A percentile compares a stretch with the other conserved stretches of the same genome.
Conservation (phyloP, 2,113 vertebrate species). For the Oxyruncus cristatus region DNA sequence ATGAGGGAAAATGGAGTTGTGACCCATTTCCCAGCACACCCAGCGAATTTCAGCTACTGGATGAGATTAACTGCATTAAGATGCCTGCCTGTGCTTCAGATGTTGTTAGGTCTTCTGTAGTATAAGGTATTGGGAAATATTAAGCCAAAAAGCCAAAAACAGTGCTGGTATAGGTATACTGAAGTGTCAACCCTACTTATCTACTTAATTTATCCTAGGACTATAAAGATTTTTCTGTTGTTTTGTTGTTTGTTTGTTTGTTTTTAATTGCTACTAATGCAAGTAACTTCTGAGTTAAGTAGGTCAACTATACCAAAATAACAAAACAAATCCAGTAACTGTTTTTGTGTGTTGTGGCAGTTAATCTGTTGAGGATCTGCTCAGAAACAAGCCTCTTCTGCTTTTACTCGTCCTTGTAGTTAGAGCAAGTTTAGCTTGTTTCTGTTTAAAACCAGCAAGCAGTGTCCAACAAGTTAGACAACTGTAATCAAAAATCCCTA, state of each 20-base stretch:
- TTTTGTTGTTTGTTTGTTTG: neutral
- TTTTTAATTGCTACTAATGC: neutral
- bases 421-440: neutral
- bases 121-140: neutral
- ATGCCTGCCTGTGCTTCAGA: neutral
- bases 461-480: neutral
- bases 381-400: neutral
- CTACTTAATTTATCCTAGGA: neutral
- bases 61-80: neutral
- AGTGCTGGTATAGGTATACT: neutral
- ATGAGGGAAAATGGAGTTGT: neutral
- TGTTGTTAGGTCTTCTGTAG: neutral
- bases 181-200: neutral
- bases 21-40: neutral
- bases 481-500: slow-evolving; percentile 1
- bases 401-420: neutral
- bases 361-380: neutral
- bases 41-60: neutral
- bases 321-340: neutral
- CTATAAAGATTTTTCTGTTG: neutral
- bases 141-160: neutral
- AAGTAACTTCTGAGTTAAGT: neutral
- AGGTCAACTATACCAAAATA: neutral
- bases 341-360: neutral
- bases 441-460: slow-evolving; percentile 22